Conservation (phyloP, 2,113 vertebrate genomes). For the Acrocephalus arundinaceus region DNA sequence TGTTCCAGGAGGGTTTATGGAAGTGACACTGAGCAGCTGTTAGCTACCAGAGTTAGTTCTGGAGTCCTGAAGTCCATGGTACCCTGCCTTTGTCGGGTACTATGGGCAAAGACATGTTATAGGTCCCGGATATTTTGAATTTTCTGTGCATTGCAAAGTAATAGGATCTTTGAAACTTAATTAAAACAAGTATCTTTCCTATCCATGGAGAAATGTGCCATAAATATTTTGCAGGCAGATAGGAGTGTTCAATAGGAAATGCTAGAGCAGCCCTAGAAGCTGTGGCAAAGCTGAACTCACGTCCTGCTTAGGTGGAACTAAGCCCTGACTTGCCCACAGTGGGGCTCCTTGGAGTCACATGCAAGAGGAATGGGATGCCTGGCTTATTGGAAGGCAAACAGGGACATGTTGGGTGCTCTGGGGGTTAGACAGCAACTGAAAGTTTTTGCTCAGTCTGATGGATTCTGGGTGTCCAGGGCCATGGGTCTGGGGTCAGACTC, state of each 20-base stretch:
- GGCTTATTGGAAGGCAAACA: neutral
- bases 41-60: neutral
- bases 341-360: fast-evolving
- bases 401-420: fast-evolving
- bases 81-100: neutral
- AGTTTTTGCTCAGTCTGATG: neutral
- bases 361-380: neutral
- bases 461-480: neutral
- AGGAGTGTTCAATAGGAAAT: neutral
- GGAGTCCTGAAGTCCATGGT: neutral
- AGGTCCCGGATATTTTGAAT: neutral
- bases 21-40: neutral
- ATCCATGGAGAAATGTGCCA: neutral
- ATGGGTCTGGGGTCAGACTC: neutral
- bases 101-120: neutral
- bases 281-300: neutral
- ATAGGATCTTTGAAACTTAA: neutral
- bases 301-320: neutral
- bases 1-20: neutral
- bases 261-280: neutral
- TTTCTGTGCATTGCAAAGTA: neutral
- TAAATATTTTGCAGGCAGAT: neutral
- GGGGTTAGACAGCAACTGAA: neutral
- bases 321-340: neutral
- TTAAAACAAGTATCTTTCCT: neutral